Base-by-base conservation (phyloP, 92 coral and sea anemone genomes). In the Porites rus region DNA sequence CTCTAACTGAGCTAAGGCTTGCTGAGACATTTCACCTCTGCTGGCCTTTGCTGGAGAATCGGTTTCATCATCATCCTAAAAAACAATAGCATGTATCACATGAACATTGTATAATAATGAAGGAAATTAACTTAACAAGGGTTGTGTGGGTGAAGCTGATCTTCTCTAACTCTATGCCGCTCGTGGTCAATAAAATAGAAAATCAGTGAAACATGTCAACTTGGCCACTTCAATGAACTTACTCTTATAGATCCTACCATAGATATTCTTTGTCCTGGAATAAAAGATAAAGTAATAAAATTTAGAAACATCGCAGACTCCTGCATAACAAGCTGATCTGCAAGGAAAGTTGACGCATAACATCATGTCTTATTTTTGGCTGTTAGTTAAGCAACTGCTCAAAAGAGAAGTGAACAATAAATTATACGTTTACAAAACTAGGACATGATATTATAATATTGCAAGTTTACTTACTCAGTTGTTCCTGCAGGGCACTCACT, bases 11-110 rank as follows among this genome's bases (percentile, higher is more conserved):
- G 54, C 52, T 28, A 85, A 65, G 2, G 76, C 18, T 53, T 76
- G 75, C 25, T 70, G 66, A 2, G 81, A 70, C 72, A 81, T 72
- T 63, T 84, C 84, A 63, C 68, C 87, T 67, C 81, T 63, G 75
- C 86, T 78, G 8, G 61, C 78, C 52, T 62, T 82, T 3, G 88
- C 81, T 11, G 92, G 95, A 46, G 94, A 87, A 88, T 96, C 98
- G 13, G 88, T 73, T 61, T 97, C 99, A 87, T 97, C 99, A 67
- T 93, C 99, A 83, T 97, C 99, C 99, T 96, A 59, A 2, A 65
- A 76, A 18, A 70, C 13, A 62, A 71, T 21, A 38, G 46, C 46
- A 38, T 38, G 46, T 38, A 38, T 38, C 46, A 4, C 46, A 38
- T 38, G 0, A 38, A 38, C 46, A 4, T 38, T 38, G 46, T 38